Conservation (phyloP, 1,140 invertebrate genomes). For the Hestina assimilis region DNA sequence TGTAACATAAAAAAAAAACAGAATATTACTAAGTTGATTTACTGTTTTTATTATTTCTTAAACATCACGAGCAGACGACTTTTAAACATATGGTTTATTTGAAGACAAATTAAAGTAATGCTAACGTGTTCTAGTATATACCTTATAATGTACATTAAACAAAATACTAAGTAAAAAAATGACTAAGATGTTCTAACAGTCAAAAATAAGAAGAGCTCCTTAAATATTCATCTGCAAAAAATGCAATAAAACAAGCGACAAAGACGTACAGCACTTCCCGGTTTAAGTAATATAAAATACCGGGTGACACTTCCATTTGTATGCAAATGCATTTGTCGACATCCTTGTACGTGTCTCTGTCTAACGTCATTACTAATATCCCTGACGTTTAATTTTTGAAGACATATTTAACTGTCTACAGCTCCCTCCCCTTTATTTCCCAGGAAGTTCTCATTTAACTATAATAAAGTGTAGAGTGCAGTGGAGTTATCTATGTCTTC, state of each 20-base stretch:
- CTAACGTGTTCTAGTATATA: too few species aligned
- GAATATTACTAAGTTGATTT: too few species aligned
- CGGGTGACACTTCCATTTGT: conserved; percentile 56
- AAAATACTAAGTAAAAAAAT: not conserved
- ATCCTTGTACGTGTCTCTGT: conserved; percentile 20
- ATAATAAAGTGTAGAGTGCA: not conserved
- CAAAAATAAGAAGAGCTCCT: too few species aligned
- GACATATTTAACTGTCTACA: conserved; percentile 14
- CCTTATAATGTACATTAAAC: not conserved
- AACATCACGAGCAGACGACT: too few species aligned
- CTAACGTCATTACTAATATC: conserved; percentile 9
- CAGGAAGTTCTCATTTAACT: not conserved
- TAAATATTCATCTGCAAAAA: not conserved
- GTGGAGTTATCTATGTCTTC: too few species aligned
- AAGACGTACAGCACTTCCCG: conserved; percentile 5
- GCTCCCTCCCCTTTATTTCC: not conserved
- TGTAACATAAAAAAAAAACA: too few species aligned
- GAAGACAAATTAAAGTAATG: too few species aligned
- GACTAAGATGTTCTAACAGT: not conserved
- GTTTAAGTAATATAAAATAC: conserved; percentile 49
- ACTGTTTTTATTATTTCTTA: too few species aligned
- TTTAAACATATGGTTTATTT: too few species aligned
- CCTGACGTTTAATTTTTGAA: conserved; percentile 20
- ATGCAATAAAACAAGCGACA: conserved; percentile 1
- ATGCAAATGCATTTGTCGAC: conserved; percentile 49